phyloP scores from a whole-genome alignment of 2,888 invertebrate species.

The Apotomis turbidana region DNA sequence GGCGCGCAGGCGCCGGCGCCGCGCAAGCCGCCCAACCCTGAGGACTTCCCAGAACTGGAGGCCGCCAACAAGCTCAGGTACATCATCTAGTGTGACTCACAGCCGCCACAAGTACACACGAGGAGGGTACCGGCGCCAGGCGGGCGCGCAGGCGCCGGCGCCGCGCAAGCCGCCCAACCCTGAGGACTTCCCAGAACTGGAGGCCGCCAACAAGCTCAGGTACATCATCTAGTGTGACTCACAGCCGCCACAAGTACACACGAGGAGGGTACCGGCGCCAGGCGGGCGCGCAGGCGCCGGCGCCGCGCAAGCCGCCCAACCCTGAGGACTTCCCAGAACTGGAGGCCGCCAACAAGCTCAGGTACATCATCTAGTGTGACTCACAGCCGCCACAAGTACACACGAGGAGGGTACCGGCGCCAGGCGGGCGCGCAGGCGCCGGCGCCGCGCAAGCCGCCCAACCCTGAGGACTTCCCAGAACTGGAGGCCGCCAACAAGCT shows the following conservation, averaged over 20 bases:
- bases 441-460: no score
- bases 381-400: no score
- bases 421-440: no score
- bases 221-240: no score
- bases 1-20: conserved; percentile 51
- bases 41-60: conserved; percentile 44
- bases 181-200: conserved; percentile 56
- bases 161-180: conserved; percentile 48
- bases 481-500: no score
- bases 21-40: conserved; percentile 80
- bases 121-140: no score
- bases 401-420: no score
- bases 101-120: no score
- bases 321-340: conserved; percentile 62
- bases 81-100: no score
- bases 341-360: conserved; percentile 87
- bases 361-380: no score
- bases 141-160: conserved; percentile 12
- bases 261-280: conserved; percentile 39
- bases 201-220: conserved; percentile 88
- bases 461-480: no score
- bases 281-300: conserved; percentile 38
- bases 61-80: conserved; percentile 87
- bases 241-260: no score
- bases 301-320: conserved; percentile 73